Percentiles rank a stretch among this genome's conserved stretches.
These are phyloP conservation scores for Regulus satrapa DNA, from an alignment of 2,113 vertebrate genomes.

Conservation along the genomic window DNA sequence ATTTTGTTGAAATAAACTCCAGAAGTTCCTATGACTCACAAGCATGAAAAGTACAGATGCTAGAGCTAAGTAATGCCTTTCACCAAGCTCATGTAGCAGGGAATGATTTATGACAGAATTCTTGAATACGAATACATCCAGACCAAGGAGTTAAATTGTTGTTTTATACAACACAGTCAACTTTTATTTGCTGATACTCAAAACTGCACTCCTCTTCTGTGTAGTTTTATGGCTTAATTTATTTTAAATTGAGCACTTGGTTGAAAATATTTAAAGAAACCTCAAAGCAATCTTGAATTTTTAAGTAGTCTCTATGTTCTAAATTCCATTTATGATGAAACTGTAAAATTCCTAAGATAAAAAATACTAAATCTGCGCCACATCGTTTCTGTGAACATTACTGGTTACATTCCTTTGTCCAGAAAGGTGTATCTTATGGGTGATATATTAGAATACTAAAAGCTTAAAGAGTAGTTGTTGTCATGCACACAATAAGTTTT, in stretches of 20 bases:
- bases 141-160: neutral
- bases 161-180: neutral
- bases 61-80: neutral
- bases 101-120: neutral
- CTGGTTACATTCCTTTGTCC: neutral
- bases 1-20: neutral
- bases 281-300: neutral
- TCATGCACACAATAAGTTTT: neutral
- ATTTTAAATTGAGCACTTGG: neutral
- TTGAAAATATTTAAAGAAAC: constrained; percentile 20
- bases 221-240: neutral
- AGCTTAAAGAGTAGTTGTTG: neutral
- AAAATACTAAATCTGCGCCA: neutral
- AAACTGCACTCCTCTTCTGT: neutral
- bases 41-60: neutral
- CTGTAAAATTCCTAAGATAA: neutral
- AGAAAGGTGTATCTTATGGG: neutral
- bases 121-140: neutral
- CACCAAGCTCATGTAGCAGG: neutral
- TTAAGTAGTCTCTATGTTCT: neutral
- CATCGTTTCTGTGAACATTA: neutral
- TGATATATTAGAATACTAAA: neutral
- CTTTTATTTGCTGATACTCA: neutral
- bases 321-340: neutral
- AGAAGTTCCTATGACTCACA: neutral